Conservation (phyloP, 2,888 invertebrate genomes). For the Heliconius ethilla region DNA sequence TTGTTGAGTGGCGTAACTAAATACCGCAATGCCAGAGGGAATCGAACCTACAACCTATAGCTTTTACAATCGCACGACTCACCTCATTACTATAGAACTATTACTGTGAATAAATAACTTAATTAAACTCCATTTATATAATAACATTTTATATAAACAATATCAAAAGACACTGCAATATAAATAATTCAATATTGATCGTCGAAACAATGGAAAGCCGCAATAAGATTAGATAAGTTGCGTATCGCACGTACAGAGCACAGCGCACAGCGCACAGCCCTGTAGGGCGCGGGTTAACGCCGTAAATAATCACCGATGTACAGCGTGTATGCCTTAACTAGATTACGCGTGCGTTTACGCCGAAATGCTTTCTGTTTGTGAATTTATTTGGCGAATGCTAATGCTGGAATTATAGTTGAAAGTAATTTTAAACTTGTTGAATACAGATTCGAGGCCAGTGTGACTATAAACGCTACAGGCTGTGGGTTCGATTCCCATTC, state of each 20-base stretch:
- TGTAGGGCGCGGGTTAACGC: conserved; percentile 45
- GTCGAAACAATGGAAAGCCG: conserved; percentile 33
- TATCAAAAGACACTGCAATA: neutral
- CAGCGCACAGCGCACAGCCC: conserved; percentile 50
- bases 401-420: conserved; percentile 23
- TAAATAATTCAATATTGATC: conserved; percentile 17
- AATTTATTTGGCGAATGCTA: conserved; percentile 41
- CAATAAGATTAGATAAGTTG: conserved; percentile 65
- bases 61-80: too few species aligned
- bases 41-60: too few species aligned
- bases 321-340: conserved; percentile 48
- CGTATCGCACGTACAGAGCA: conserved; percentile 61
- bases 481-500: too few species aligned
- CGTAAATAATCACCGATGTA: conserved; percentile 58
- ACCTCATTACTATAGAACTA: too few species aligned
- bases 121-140: neutral
- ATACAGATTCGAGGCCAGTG: neutral
- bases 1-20: too few species aligned
- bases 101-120: neutral
- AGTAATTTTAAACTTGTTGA: conserved; percentile 6
- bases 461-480: too few species aligned
- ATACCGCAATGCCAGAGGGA: too few species aligned
- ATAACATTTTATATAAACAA: neutral
- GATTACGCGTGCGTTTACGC: conserved; percentile 48
- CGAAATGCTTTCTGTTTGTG: conserved; percentile 51